phyloP scores from a whole-genome alignment of 2,113 vertebrate genomes.

The Marmota monax region DNA sequence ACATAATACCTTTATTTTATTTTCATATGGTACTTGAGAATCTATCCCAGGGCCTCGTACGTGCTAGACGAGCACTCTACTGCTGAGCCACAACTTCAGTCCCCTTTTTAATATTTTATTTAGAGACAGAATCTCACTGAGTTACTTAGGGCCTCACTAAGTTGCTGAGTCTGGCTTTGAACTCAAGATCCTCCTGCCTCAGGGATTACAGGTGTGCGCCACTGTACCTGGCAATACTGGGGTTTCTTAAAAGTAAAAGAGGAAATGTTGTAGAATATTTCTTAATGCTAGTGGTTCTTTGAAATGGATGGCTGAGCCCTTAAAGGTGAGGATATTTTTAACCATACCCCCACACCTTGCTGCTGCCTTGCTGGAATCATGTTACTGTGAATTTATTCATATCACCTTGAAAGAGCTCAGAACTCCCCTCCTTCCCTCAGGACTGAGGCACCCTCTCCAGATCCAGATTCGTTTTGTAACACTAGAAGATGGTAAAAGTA shows the following conservation, averaged over 20 bases:
- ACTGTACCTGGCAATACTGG: too few relatives aligned
- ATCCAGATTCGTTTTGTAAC: conserved; percentile 36
- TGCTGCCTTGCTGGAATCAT: not conserved
- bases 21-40: too few relatives aligned
- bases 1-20: too few relatives aligned
- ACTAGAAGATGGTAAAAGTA: conserved; percentile 42
- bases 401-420: conserved; percentile 19
- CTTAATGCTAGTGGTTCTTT: conserved; percentile 24
- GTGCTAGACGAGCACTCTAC: too few relatives aligned
- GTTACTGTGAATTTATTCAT: conserved; percentile 57
- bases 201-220: too few relatives aligned
- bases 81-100: too few relatives aligned
- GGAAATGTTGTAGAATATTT: not conserved
- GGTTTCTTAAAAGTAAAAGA: not conserved
- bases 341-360: not conserved
- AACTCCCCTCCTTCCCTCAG: not conserved
- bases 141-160: too few relatives aligned
- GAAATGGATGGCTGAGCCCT: not conserved
- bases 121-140: too few relatives aligned
- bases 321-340: not conserved
- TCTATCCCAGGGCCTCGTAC: too few relatives aligned
- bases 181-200: too few relatives aligned
- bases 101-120: too few relatives aligned
- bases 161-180: too few relatives aligned
- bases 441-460: conserved; percentile 6